Base-by-base conservation (phyloP, 1,140 invertebrate genomes). In the Frieseomelitta varia region DNA sequence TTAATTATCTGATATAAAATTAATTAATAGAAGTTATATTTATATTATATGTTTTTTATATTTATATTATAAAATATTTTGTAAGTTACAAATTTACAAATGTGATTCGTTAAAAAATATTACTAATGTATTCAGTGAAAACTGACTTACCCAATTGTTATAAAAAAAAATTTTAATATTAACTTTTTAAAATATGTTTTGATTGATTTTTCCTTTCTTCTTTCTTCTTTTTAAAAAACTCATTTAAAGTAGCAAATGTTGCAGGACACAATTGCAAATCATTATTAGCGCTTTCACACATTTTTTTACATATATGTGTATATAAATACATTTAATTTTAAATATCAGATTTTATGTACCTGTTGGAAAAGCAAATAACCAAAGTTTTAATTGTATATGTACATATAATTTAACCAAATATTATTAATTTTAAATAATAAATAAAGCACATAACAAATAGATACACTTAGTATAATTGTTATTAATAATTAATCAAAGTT, bases 161-260 rank as follows among this genome's bases (percentile, higher is more conserved):
- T 97, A 96, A 93, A 98, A 97, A 68, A 69, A 96, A 94, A 89
- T 94, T 94, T 92, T 88, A 94, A 92, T 83, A 93, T 88, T 87
- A 91, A 53, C 92, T 53, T 90, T 96, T 95, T 53, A 94, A 90
- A 69, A 96, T 92, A 61, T 94, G 93, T 75, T 95, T 90, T 56
- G 95, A 73, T 84, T 93, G 91, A 68, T 88, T 95, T 91, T 96
- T 95, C 81, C 95, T 94, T 92, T 96, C 95, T 65, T 96, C 93
- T 91, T 97, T 96, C 92, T 97, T 96, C 92, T 98, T 98, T 34
- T 93, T 89, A 85, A 98, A 97, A 95, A 99, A 99, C 93, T 98
- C 97, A 90, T 98, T 96, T 1, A 99, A 94, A 24, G 97, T 97
- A 77, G 96, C 95, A 86, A 98, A 95, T 14, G 98, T 97, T 87